phyloP scores from a whole-genome alignment of 2,113 vertebrate genomes.

The Aspidoscelis tigris region DNA sequence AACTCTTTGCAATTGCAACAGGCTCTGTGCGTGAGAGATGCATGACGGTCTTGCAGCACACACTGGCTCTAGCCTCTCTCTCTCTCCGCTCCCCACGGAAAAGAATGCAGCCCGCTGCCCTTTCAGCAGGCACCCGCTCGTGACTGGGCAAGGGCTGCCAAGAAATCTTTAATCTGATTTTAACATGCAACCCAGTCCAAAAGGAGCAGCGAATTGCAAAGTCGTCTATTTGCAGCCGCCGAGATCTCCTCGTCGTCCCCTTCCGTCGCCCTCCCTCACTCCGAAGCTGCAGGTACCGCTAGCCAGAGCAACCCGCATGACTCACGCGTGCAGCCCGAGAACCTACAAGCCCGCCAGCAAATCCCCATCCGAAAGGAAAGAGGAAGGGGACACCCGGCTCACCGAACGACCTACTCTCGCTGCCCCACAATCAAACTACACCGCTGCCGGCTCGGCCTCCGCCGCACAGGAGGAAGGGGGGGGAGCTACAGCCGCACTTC shows the following conservation, averaged over 20 bases:
- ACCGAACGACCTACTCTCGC: background rate
- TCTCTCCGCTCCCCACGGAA: constrained; percentile 66
- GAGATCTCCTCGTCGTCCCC: background rate
- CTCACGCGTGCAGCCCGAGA: constrained; percentile 50
- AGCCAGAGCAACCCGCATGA: constrained; percentile 55
- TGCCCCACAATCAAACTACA: background rate
- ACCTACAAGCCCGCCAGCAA: background rate
- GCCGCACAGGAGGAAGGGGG: too few species aligned
- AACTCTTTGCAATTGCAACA: constrained; percentile 68
- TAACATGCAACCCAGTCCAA: constrained; percentile 56
- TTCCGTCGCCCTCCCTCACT: background rate
- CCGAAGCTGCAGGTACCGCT: constrained; percentile 52
- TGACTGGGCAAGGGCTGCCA: constrained; percentile 67
- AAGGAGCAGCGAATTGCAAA: constrained; percentile 29
- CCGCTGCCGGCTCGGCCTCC: background rate
- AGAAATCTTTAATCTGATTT: constrained; percentile 71
- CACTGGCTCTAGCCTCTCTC: constrained; percentile 47
- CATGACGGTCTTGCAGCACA: background rate
- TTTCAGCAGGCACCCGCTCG: constrained; percentile 60
- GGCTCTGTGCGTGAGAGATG: constrained; percentile 48
- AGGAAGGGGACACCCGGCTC: background rate
- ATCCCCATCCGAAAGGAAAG: background rate
- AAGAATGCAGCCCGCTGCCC: constrained; percentile 68
- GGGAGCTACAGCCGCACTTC: background rate
- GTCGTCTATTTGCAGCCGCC: constrained; percentile 23